These are phyloP conservation scores for Oceanites oceanicus DNA, from an alignment of 2,113 vertebrate species.

Conservation along the genomic window DNA sequence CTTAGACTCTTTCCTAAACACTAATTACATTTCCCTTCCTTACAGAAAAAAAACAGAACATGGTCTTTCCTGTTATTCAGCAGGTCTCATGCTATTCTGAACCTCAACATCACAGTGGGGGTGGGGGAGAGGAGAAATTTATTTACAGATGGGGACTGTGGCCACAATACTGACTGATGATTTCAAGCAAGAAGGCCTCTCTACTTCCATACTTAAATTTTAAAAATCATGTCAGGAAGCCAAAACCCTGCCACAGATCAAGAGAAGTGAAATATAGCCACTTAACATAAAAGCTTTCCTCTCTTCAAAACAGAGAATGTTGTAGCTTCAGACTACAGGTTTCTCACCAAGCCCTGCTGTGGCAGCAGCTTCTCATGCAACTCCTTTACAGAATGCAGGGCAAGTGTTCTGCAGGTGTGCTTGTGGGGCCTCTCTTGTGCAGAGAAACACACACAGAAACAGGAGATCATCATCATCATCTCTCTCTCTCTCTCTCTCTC, in stretches of 20 bases:
- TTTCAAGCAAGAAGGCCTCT: neutral
- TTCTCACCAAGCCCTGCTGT: neutral
- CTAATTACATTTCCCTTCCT: neutral
- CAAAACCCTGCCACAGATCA: neutral
- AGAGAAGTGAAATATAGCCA: neutral
- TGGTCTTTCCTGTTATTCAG: constrained; percentile 45
- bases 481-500: neutral
- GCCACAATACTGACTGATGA: neutral
- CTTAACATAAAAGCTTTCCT: neutral
- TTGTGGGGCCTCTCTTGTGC: neutral
- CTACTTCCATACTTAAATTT: neutral
- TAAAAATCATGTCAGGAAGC: neutral
- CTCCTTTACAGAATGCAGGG: neutral
- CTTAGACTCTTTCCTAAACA: constrained; percentile 30
- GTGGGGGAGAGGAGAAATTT: neutral
- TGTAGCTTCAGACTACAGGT: neutral
- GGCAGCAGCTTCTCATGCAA: neutral
- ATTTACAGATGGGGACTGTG: neutral
- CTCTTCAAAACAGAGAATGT: neutral
- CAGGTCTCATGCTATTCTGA: constrained; percentile 14
- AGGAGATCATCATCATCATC: neutral
- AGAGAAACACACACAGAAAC: neutral
- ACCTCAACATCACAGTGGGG: fast-evolving
- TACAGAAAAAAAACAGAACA: neutral
- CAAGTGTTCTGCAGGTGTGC: neutral